Percentiles rank a stretch among this genome's conserved stretches.
Conservation (phyloP, 2,888 invertebrate genomes). For the Protodeltote pygarga region DNA sequence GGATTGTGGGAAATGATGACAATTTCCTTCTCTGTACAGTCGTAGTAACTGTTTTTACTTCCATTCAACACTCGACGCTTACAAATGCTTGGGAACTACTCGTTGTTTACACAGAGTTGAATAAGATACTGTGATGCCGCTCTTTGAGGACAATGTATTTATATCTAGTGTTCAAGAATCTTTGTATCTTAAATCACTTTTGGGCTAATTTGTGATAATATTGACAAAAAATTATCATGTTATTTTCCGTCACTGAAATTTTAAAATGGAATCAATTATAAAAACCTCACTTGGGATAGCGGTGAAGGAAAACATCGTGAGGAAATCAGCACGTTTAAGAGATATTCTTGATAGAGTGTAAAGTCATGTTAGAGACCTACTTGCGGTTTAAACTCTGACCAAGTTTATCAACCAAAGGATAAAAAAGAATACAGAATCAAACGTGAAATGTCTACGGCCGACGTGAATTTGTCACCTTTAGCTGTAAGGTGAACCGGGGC, state of each 20-base stretch:
- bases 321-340: too few species aligned
- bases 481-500: too few species aligned
- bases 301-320: too few species aligned
- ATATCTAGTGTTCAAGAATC: conserved; percentile 15
- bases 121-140: conserved; percentile 25
- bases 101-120: conserved; percentile 37
- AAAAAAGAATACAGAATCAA: neutral
- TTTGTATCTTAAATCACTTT: conserved; percentile 12
- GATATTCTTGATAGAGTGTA: too few species aligned
- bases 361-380: too few species aligned
- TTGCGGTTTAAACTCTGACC: too few species aligned
- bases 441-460: conserved; percentile 2
- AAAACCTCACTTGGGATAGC: too few species aligned
- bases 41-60: conserved; percentile 55
- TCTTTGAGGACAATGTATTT: conserved; percentile 15
- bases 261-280: too few species aligned
- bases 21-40: conserved; percentile 56
- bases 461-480: conserved; percentile 25
- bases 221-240: too few species aligned
- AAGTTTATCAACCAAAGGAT: too few species aligned
- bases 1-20: conserved; percentile 66
- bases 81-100: conserved; percentile 40
- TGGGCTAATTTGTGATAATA: too few species aligned
- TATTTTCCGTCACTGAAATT: too few species aligned
- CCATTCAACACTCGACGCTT: conserved; percentile 44